Base-by-base conservation (phyloP, 2,888 invertebrate genomes). In the Biston betularia region DNA sequence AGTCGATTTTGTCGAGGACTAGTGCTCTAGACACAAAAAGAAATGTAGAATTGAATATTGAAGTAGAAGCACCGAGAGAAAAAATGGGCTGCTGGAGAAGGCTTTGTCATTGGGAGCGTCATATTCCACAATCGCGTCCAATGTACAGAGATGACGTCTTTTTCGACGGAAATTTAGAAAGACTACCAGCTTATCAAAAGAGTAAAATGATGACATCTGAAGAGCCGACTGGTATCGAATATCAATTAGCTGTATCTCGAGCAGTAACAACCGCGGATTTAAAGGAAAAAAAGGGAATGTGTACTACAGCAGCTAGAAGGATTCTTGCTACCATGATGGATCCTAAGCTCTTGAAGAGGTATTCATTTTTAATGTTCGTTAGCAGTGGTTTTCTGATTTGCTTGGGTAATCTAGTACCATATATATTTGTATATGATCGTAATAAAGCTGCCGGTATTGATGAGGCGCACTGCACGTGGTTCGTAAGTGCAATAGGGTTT, bases 71-170 rank as follows among this genome's bases (percentile, higher is more conserved):
- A 63, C 70, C 80, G 33, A 56, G 38, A 6, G 81, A 84, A 49
- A 84, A 83, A 71, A 73, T 65, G n/a, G 77, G 79, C 61, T 91
- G 85, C 69, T 91, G 88, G 81, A 78, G 74, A 58, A 80, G 83
- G 44, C 72, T 89, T 42, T 92, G 79, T 74, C 79, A 81, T n/a
- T 93, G 93, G 93, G 89, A 92, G 66, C 68, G 83, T 45, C 91
- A 92, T 70, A 79, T 89, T 50, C 74, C 82, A 24, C 81, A 91
- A 65, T 82, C 90, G 45, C 86, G 93, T 11, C 93, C 93, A 4
- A 81, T 93, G 86, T 93, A 93, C 72, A 82, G 93, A 67, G 93
- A 93, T 75, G 93, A 93, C 73, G 90, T 85, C 56, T 93, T 93
- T 80, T 93, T 90, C 71, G 81, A 80, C 11, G 92, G 93, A 0